Conservation (phyloP, 2,797 vertebrate species). For the Agapornis canus region DNA sequence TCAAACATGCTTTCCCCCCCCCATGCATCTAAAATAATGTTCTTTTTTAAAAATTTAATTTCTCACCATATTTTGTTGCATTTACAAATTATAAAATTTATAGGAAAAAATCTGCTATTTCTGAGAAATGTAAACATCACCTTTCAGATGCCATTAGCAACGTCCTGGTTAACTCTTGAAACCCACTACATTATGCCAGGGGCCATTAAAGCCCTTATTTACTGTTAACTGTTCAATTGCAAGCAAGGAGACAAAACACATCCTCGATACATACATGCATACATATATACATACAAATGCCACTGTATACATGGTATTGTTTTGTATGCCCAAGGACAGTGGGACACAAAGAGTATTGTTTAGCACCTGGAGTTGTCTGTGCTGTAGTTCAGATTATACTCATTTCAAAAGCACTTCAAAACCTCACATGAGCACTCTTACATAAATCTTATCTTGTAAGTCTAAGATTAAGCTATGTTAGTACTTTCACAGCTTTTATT, state of each 20-base stretch:
- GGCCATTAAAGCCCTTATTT: not conserved
- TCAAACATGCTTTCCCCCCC: not conserved
- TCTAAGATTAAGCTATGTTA: not conserved
- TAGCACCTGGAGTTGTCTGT: not conserved
- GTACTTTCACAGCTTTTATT: not conserved
- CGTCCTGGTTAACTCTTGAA: not conserved
- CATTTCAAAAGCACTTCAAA: not conserved
- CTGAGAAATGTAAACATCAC: not conserved
- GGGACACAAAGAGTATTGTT: not conserved
- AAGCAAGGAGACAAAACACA: not conserved
- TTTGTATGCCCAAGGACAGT: not conserved
- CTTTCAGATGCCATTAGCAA: not conserved
- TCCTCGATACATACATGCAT: not conserved
- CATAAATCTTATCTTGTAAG: not conserved
- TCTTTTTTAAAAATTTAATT: not conserved
- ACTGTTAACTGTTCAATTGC: not conserved
- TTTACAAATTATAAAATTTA: not conserved
- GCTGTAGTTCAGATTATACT: not conserved
- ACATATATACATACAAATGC: not conserved
- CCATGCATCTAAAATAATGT: not conserved
- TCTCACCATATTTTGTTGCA: not conserved
- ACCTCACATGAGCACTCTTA: rapidly evolving
- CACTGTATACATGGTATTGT: not conserved
- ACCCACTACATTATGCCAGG: not conserved
- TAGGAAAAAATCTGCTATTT: not conserved